Percentiles rank a stretch among this genome's conserved stretches.
Conservation (phyloP, 1,140 invertebrate species). For the Sesamia nonagrioides region DNA sequence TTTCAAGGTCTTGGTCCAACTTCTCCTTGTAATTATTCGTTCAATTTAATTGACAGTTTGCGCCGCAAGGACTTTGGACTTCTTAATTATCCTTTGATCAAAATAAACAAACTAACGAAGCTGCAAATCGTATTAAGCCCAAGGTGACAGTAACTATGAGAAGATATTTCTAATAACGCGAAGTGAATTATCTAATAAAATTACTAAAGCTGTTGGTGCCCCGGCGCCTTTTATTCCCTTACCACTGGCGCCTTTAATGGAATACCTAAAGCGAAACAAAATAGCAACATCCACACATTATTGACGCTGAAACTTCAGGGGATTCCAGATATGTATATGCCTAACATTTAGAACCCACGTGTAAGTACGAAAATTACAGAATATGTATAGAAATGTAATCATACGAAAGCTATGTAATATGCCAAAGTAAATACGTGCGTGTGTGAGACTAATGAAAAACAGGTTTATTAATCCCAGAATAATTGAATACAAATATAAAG, state of each 20-base stretch:
- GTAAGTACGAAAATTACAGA: not conserved
- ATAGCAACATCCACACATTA: conserved; percentile 26
- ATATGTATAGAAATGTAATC: no score
- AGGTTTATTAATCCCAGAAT: no score
- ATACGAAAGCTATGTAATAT: no score
- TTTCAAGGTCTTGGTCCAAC: not conserved
- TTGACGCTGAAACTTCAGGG: conserved; percentile 17
- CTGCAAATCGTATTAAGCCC: not conserved
- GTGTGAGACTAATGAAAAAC: no score
- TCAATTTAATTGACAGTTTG: not conserved
- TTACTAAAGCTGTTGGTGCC: not conserved
- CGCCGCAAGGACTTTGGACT: not conserved
- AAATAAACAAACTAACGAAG: not conserved
- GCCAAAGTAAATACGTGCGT: no score
- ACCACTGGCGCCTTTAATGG: conserved; percentile 9
- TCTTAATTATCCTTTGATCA: not conserved
- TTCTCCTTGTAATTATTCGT: not conserved
- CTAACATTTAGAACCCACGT: not conserved
- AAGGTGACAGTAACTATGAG: not conserved
- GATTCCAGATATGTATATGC: not conserved
- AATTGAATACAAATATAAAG: no score
- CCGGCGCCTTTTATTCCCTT: not conserved
- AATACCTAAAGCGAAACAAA: conserved; percentile 33
- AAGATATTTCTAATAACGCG: conserved; percentile 5
- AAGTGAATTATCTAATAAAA: conserved; percentile 26